Percentiles rank a stretch among this genome's conserved stretches.
These are phyloP conservation scores for Limnephilus rhombicus DNA, from an alignment of 2,888 invertebrate species.

Conservation along the genomic window DNA sequence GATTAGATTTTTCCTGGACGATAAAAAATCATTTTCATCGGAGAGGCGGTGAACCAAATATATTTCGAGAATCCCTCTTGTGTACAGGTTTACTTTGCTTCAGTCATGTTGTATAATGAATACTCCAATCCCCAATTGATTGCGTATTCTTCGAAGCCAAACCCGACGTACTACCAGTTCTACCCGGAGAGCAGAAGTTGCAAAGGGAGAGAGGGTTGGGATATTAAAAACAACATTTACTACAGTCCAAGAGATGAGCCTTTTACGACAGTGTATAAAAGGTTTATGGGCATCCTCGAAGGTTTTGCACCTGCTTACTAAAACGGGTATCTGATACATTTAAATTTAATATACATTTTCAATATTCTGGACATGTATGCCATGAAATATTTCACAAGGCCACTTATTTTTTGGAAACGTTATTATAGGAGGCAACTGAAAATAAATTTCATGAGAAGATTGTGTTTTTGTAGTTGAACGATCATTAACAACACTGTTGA, in stretches of 20 bases:
- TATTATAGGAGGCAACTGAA: not conserved
- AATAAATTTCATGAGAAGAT: not conserved
- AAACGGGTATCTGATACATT: constrained; percentile 31
- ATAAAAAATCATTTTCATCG: not conserved
- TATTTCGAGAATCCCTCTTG: not conserved
- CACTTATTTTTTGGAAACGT: not conserved
- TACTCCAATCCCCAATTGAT: constrained; percentile 31
- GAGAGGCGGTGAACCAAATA: not conserved
- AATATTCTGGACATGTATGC: constrained; percentile 11
- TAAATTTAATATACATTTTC: constrained; percentile 38
- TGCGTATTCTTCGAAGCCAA: constrained; percentile 3
- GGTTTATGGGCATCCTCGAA: constrained; percentile 48
- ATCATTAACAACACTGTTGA: no score
- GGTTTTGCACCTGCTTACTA: constrained; percentile 52
- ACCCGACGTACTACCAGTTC: not conserved
- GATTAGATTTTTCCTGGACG: not conserved
- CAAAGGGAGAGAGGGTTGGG: not conserved
- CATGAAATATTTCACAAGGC: not conserved
- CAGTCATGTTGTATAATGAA: constrained; percentile 22
- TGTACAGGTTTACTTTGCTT: not conserved
- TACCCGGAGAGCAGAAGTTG: not conserved
- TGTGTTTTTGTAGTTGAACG: not conserved
- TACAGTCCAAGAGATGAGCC: constrained; percentile 44
- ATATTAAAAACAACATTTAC: constrained; percentile 46
- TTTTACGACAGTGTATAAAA: constrained; percentile 54